These are phyloP conservation scores for Micromesistius poutassou DNA, from an alignment of 2,797 vertebrate genomes.

Conservation along the genomic window DNA sequence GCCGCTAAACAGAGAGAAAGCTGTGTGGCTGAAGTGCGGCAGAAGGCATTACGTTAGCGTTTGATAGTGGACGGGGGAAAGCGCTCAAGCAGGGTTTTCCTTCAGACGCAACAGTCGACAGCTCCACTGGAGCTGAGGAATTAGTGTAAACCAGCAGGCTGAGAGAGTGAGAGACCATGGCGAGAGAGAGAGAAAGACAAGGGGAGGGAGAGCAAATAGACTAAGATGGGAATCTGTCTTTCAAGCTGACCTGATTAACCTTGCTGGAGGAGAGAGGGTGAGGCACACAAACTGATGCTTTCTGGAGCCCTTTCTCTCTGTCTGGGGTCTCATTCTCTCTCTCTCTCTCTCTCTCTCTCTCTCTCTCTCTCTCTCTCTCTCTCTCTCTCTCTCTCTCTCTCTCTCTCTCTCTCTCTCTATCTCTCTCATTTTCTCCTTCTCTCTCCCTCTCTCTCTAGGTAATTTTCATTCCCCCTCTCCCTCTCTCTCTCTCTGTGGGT, in stretches of 20 bases:
- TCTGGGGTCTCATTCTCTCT: too few species aligned
- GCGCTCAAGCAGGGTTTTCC: not conserved
- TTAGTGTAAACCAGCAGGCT: not conserved
- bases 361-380: not conserved
- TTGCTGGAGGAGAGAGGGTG: not conserved
- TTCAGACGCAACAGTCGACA: not conserved
- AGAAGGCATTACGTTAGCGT: too few species aligned
- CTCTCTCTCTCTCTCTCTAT: too few species aligned
- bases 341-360: too few species aligned
- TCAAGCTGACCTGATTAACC: slow-evolving; percentile 1
- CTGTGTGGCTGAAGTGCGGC: too few species aligned
- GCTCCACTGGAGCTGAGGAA: not conserved
- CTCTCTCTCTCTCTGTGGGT: not conserved
- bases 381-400: not conserved
- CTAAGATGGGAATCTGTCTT: not conserved
- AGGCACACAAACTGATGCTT: not conserved
- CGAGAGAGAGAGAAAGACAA: not conserved
- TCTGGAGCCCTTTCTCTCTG: not conserved
- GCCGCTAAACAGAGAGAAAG: too few species aligned
- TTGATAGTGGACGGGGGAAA: not conserved
- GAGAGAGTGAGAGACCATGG: not conserved
- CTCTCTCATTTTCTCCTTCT: too few species aligned
- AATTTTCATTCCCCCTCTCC: not conserved
- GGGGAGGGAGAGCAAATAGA: not conserved
- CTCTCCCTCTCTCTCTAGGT: not conserved